Percentiles rank a stretch among this genome's conserved stretches.
Evolutionary conservation across 2,113 vertebrate genomes (phyloP).

Genomic region (Alligator mississippiensis): DNA sequence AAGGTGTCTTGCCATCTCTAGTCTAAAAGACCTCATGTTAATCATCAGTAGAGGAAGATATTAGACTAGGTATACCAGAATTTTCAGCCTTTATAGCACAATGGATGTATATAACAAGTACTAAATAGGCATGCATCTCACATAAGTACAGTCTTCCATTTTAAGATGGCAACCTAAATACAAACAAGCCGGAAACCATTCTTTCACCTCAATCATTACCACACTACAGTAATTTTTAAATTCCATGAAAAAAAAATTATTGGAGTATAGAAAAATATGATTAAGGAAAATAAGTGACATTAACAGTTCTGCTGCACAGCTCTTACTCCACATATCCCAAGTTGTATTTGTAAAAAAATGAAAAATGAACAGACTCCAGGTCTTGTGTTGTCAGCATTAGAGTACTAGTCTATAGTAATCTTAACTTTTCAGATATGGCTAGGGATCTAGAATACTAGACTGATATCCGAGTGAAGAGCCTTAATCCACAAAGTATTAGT

Average conservation of each 20-base stretch:
- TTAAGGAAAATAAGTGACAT: background rate
- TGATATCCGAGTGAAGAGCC: background rate
- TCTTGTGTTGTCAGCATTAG: background rate
- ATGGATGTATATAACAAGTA: background rate
- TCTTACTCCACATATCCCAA: no score
- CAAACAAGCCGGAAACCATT: background rate
- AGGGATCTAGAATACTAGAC: background rate
- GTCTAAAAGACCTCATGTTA: background rate
- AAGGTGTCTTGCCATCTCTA: background rate
- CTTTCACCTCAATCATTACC: background rate
- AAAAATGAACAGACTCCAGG: background rate
- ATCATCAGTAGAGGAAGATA: background rate
- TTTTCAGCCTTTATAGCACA: no score
- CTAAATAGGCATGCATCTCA: background rate
- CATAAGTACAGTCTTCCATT: background rate
- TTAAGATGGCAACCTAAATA: background rate
- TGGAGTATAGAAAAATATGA: background rate
- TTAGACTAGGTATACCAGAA: background rate
- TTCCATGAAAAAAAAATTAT: background rate
- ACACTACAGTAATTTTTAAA: background rate
- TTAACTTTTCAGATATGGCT: background rate
- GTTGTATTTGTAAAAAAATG: background rate
- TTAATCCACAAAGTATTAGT: constrained; percentile 2
- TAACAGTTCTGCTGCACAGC: background rate
- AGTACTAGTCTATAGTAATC: background rate